These are phyloP conservation scores for Magallana angulata DNA, from an alignment of 1,140 invertebrate genomes.

Conservation along the genomic window DNA sequence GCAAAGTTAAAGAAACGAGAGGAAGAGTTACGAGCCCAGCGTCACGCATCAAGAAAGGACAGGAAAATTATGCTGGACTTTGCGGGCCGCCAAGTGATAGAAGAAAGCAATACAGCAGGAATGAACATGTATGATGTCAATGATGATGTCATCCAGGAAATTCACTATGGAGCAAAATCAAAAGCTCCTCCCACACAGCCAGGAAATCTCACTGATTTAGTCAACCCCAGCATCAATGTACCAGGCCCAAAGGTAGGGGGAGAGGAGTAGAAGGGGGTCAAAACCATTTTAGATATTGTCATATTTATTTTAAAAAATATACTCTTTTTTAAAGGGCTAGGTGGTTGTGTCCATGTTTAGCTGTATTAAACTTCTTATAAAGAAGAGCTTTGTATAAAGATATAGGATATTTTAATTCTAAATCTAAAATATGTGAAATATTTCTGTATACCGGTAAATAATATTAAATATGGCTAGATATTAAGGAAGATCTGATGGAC, in stretches of 20 bases:
- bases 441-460: too few relatives aligned
- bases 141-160: constrained; percentile 78
- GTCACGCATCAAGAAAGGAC: constrained; percentile 87
- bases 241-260: constrained; percentile 59
- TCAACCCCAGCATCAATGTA: constrained; percentile 60
- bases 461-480: too few relatives aligned
- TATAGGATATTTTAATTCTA: too few relatives aligned
- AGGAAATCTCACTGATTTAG: constrained; percentile 40
- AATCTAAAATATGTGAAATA: too few relatives aligned
- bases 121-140: constrained; percentile 76
- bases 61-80: constrained; percentile 89
- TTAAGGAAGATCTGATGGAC: too few relatives aligned
- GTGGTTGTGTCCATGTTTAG: too few relatives aligned
- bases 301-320: too few relatives aligned
- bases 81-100: constrained; percentile 84
- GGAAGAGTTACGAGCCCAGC: constrained; percentile 85
- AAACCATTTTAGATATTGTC: too few relatives aligned
- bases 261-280: not conserved
- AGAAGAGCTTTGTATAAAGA: too few relatives aligned
- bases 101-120: constrained; percentile 76
- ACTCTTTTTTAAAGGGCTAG: too few relatives aligned
- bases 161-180: constrained; percentile 71
- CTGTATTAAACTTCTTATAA: too few relatives aligned
- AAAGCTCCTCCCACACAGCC: constrained; percentile 39
- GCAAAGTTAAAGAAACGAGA: constrained; percentile 86